Percentiles rank a stretch among this genome's conserved stretches.
Conservation (phyloP, 2,888 invertebrate species). For the Drosophila rellima region DNA sequence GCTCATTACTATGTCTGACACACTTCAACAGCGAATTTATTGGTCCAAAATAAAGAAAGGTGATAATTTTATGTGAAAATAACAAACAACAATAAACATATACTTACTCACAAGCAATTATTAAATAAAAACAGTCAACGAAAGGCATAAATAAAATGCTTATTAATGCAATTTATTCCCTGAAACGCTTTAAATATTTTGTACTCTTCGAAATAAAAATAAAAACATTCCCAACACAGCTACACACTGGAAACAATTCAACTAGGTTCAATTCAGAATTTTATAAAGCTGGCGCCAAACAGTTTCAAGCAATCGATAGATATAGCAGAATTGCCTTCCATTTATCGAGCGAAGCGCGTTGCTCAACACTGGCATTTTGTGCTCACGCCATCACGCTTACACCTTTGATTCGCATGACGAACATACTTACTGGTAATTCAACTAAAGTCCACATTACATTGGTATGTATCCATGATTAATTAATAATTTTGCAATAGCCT, state of each 20-base stretch:
- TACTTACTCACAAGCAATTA: no score
- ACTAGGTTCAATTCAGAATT: not conserved
- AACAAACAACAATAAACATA: slow-evolving; percentile 4
- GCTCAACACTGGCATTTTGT: slow-evolving; percentile 1
- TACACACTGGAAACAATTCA: slow-evolving; percentile 3
- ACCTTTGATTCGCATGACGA: slow-evolving; percentile 8
- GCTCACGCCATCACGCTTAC: not conserved
- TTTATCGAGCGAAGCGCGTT: slow-evolving; percentile 2
- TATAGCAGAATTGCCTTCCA: not conserved
- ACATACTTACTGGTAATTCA: not conserved
- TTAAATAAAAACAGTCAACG: not conserved
- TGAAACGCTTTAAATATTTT: not conserved
- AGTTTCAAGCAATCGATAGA: not conserved
- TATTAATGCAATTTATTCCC: not conserved
- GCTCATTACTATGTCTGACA: slow-evolving; percentile 69
- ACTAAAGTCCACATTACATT: not conserved
- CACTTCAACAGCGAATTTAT: slow-evolving; percentile 45
- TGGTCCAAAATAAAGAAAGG: slow-evolving; percentile 38
- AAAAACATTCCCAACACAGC: slow-evolving; percentile 20
- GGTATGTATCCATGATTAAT: not conserved
- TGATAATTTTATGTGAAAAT: slow-evolving; percentile 39
- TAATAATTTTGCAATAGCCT: no score
- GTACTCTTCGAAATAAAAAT: not conserved
- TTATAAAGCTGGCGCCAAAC: slow-evolving; percentile 31
- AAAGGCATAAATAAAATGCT: not conserved